Percentiles rank a stretch among this genome's conserved stretches.
phyloP scores from a whole-genome alignment of 2,797 vertebrate species.

The Danio albolineatus region DNA sequence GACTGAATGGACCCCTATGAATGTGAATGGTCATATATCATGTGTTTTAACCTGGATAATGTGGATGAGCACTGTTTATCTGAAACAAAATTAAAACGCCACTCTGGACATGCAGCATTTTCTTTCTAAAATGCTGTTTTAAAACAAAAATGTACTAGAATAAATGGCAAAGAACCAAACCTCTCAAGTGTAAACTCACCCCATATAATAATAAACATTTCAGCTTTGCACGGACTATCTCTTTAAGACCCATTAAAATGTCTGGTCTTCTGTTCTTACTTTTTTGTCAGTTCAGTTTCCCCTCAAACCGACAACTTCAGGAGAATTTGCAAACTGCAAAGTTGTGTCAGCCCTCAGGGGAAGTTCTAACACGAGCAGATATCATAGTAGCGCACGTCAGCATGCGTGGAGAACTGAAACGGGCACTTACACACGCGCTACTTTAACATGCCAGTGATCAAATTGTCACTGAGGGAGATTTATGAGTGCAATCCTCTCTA shows the following conservation, averaged over 20 bases:
- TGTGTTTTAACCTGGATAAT: no score
- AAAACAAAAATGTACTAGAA: no score
- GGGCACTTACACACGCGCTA: neutral
- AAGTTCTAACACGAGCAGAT: neutral
- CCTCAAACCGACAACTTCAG: neutral
- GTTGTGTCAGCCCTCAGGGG: neutral
- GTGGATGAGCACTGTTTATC: no score
- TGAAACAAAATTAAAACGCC: no score
- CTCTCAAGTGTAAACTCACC: no score
- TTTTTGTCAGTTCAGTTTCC: neutral
- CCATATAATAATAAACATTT: no score
- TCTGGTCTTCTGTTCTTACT: neutral
- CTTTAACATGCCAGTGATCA: constrained; percentile 42
- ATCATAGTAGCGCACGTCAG: neutral
- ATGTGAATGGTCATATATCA: no score
- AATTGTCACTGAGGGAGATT: constrained; percentile 46
- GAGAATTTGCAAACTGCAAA: neutral
- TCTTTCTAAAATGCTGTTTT: no score
- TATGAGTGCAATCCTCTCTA: constrained; percentile 34
- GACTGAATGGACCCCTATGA: no score
- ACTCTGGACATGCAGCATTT: no score
- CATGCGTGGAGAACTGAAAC: neutral
- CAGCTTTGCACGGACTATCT: no score
- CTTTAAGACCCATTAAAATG: neutral
- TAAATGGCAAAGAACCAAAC: no score